A percentile compares a stretch with the other conserved stretches of the same genome.
Evolutionary conservation across 2,797 vertebrate species (phyloP).

Genomic region (Xiphorhynchus erythropygius): DNA sequence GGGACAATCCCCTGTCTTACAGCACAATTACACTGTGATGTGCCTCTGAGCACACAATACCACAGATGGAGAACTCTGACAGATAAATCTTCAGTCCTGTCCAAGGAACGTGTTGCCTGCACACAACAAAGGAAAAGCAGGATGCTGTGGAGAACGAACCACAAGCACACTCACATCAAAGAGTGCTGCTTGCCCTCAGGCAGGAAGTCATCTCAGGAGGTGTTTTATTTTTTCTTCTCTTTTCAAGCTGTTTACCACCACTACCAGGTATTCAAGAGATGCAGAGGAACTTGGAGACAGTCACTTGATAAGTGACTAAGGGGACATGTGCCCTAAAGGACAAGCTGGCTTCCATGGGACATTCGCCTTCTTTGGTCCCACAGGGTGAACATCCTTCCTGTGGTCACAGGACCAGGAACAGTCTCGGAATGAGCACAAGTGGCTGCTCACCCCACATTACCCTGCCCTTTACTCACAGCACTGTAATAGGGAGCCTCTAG

Average conservation of each 20-base stretch:
- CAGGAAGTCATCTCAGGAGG: background rate
- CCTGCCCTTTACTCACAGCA: background rate
- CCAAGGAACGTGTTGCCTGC: background rate
- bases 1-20: background rate
- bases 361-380: background rate
- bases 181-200: background rate
- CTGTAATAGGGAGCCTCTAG: background rate
- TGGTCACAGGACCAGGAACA: background rate
- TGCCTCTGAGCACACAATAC: accelerated
- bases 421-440: background rate
- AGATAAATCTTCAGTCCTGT: background rate
- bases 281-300: background rate
- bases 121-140: background rate
- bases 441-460: background rate
- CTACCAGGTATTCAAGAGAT: background rate
- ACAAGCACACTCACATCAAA: background rate
- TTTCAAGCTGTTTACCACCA: background rate
- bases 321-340: accelerated
- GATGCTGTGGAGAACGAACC: accelerated
- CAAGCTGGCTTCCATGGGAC: background rate
- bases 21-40: background rate
- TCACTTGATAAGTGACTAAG: background rate
- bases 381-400: accelerated
- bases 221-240: background rate
- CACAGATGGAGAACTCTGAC: background rate